Evolutionary conservation across 2,797 vertebrate genomes (phyloP).

Genomic region (Iguana delicatissima): DNA sequence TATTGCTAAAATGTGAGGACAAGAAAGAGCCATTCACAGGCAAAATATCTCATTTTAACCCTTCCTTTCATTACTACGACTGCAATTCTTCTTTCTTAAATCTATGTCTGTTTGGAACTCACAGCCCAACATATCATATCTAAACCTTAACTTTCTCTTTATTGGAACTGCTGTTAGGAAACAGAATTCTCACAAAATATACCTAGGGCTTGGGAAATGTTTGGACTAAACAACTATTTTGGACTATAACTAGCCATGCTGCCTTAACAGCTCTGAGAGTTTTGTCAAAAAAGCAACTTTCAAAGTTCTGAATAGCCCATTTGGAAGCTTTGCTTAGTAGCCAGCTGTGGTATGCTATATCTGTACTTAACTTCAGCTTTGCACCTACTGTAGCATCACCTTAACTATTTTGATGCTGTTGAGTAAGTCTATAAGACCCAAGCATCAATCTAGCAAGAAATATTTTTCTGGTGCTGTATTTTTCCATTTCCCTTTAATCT

Average conservation of each 20-base stretch:
- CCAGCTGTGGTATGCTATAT: background rate
- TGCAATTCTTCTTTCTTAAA: background rate
- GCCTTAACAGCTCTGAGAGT: too few relatives aligned
- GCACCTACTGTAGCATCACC: background rate
- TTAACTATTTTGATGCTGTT: background rate
- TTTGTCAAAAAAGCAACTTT: too few relatives aligned
- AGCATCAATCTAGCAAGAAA: background rate
- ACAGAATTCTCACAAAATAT: background rate
- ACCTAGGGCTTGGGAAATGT: too few relatives aligned
- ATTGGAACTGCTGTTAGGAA: background rate
- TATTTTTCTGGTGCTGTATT: background rate
- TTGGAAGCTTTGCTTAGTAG: background rate
- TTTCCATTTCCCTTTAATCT: background rate
- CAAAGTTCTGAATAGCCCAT: background rate
- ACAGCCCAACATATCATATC: background rate
- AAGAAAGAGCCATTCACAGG: background rate
- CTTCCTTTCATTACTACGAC: background rate
- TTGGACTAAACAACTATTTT: too few relatives aligned
- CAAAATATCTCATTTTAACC: background rate
- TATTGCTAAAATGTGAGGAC: background rate
- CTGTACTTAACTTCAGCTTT: background rate
- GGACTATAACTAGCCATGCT: too few relatives aligned
- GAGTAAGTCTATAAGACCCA: background rate
- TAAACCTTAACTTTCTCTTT: background rate
- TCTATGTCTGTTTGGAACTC: background rate